Base-by-base conservation (phyloP, 2,113 vertebrate species). In the Progne subis region DNA sequence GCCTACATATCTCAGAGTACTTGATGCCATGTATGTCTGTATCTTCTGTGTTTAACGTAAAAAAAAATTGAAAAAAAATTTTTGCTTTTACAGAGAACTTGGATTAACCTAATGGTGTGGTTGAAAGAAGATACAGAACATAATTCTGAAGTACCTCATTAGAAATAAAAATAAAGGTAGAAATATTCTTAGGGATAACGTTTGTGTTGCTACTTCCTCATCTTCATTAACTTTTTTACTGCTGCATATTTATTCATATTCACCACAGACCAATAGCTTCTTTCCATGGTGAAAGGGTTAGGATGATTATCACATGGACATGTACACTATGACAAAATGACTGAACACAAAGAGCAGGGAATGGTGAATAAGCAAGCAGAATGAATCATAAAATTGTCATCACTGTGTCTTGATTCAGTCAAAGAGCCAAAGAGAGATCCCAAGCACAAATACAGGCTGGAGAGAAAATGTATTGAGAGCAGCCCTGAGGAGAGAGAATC, bases 21-120 rank as follows among this genome's bases (percentile, higher is more conserved):
- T 28, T 43, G 19, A 61, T 46, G 25, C 4, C 3, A 2, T 41
- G 15, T 57, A 31, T 31, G 10, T 28, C 28, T 68, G 24, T 37
- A 8, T 37, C 26, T 78, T 32, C 13, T 55, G 7, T 64, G 11
- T 20, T 68, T 34, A 82, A 28, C 4, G 31, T 31, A 9, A 71
- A 37, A 37, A 55, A 55, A 23, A 3, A 50, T 7, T n/a, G 6
- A 61, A 78, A 12, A 47, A 32, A 21, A 6, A 8, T n/a, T 39
- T 67, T 75, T 70, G 6, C 6, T 70, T 17, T 52, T 56, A n/a
- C 11, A 32, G 60, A 74, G 78, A 72, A 2, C 12, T 69, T 50
- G 41, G 12, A 37, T 65, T 64, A 49, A 53, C 4, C 2, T 37
- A 32, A 41, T 44, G 4, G 37, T 52, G 10, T 0, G 0, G 5